Evolutionary conservation across 2,113 vertebrate species (phyloP).

Genomic region (Python bivittatus): DNA sequence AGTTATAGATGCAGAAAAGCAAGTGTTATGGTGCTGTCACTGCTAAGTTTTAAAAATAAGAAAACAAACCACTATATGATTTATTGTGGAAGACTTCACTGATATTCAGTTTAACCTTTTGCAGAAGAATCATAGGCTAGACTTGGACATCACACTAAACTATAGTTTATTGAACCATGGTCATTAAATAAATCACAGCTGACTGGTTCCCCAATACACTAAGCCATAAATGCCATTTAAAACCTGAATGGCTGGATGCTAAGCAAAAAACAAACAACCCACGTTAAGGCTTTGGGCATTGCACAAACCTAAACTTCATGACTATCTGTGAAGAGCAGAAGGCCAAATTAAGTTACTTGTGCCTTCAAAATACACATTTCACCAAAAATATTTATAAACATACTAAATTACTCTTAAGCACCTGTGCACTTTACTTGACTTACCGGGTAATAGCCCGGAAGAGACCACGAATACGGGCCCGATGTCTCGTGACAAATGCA

Average conservation of each 20-base stretch:
- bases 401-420: background rate
- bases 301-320: background rate
- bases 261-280: background rate
- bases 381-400: background rate
- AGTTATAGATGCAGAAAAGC: no score
- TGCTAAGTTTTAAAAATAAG: no score
- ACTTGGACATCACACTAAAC: no score
- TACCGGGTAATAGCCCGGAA: conserved; percentile 94
- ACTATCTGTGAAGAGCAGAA: background rate
- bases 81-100: background rate
- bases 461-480: conserved; percentile 89
- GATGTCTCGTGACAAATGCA: conserved; percentile 89
- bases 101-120: background rate
- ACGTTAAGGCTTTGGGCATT: background rate
- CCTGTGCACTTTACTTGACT: conserved; percentile 1
- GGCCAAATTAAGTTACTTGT: background rate
- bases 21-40: no score
- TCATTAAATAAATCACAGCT: no score
- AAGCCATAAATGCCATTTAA: background rate
- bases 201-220: no score
- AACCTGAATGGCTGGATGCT: background rate
- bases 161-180: no score
- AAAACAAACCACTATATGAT: background rate
- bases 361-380: background rate
- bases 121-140: no score